phyloP scores from a whole-genome alignment of 2,113 vertebrate genomes.

The Camelus bactrianus region DNA sequence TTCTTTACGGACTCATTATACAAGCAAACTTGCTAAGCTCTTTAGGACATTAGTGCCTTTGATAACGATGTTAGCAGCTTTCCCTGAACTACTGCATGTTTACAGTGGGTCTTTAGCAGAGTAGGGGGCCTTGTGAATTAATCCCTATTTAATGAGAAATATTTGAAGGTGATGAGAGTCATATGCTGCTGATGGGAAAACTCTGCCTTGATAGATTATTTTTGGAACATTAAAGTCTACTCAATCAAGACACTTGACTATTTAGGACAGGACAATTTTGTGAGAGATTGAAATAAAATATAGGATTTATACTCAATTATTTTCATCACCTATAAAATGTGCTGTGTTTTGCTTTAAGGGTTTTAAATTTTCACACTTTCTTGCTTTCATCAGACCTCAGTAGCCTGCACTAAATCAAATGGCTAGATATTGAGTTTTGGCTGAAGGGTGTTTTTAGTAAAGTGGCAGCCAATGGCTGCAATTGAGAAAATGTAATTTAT shows the following conservation, averaged over 20 bases:
- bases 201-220: conserved; percentile 64
- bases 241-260: conserved; percentile 52
- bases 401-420: conserved; percentile 66
- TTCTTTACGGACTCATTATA: conserved; percentile 62
- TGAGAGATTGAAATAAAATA: conserved; percentile 72
- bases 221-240: conserved; percentile 35
- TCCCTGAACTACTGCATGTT: conserved; percentile 18
- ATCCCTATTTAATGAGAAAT: conserved; percentile 81
- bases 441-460: conserved; percentile 64
- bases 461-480: conserved; percentile 43
- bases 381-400: conserved; percentile 61
- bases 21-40: conserved; percentile 72
- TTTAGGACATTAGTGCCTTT: conserved; percentile 6
- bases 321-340: conserved; percentile 73
- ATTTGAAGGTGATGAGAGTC: conserved; percentile 44
- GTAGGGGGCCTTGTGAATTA: conserved; percentile 56
- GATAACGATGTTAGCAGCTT: conserved; percentile 65
- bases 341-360: conserved; percentile 28
- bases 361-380: conserved; percentile 70
- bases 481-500: conserved; percentile 67
- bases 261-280: conserved; percentile 43
- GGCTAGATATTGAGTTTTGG: conserved; percentile 55
- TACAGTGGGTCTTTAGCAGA: conserved; percentile 62
- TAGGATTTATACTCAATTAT: conserved; percentile 61
- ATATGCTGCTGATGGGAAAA: conserved; percentile 49